Base-by-base conservation (phyloP, 92 coral and sea anemone genomes). In the Zoanthus gigantus region DNA sequence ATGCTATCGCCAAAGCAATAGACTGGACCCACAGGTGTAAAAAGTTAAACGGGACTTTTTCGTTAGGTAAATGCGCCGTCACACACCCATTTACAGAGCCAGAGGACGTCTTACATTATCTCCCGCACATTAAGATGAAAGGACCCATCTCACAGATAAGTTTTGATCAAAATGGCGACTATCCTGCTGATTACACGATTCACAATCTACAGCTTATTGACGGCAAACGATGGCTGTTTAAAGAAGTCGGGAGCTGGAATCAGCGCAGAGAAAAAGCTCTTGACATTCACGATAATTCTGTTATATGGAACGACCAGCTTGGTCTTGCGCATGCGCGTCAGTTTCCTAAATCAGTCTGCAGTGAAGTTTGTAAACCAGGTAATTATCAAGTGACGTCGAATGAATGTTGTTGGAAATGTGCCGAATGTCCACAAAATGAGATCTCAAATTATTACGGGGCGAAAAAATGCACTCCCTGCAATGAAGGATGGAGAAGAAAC, bases 1-100 rank as follows among this genome's bases (percentile, higher is more conserved):
- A 90, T 58, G 98, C 98, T 10, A 88, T 96, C n/a, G 98, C 98
- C 65, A 95, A 95, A 90, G 99, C 97, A 28, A 75, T 96, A 74
- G 93, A 92, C 87, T 89, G 90, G 54, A 88, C 89, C 12, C 88
- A 80, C 45, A 79, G 63, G 78, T 95, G 98, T 61, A 46, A 85
- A 46, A 90, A 85, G n/a, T 85, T 88, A 9, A 28, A 84, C 45
- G 91, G 87, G 5, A 23, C 76, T 13, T 60, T 88, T 44, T 42
- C 80, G 6, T 85, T 56, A 6, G 79, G 78, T 3, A 79, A 50
- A 23, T 95, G 98, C 77, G 91, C 98, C 5, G 48, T 81, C 31
- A 71, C 88, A 16, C 23, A 63, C 48, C 94, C 94, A 34, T 79
- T 13, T 14, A 86, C 90, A 5, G 87, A 77, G 7, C 88, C 98